Base-by-base conservation (phyloP, 2,113 vertebrate genomes). In the Thalassoma bifasciatum region DNA sequence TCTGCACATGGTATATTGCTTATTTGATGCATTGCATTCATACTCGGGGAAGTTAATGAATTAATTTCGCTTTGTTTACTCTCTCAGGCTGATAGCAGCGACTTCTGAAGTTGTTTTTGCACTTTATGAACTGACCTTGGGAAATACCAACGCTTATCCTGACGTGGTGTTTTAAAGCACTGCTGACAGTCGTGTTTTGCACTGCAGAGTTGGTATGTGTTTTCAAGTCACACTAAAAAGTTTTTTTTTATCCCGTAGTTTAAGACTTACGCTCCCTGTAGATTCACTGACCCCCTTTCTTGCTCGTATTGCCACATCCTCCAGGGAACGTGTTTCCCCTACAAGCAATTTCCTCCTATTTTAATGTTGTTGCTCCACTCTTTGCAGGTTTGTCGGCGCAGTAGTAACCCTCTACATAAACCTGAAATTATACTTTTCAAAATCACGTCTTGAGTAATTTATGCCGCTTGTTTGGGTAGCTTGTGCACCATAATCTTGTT, bases 31-130 rank as follows among this genome's bases (percentile, higher is more conserved):
- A 74, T 50, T 69, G 47, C 4, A 2, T 42, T 38, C 30, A 46
- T 67, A 53, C 22, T n/a, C 5, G 2, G 24, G 1, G 14, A 69
- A 68, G 12, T 71, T 47, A 57, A 72, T 72, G 2, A 21, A 75
- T 62, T 71, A 14, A 52, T 62, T 56, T 44, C 8, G 36, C 12
- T 69, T 74, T 56, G 54, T 66, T 75, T 79, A 47, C 61, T 38
- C 26, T 19, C 0, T 16, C 17, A 22, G 60, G 61, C 56, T n/a
- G 42, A 37, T 52, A 38, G 1, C 44, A 22, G 67, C 7, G 42
- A 37, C 57, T 63, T 26, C 4, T 23, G 23, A 16, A 58, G 46
- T 14, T 58, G 24, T 22, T 70, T 53, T 65, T 17, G 38, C 3
- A 53, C 44, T 36, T 69, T 24, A 49, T 65, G 12, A 34, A 72